These are phyloP conservation scores for Megaleporinus macrocephalus DNA, from an alignment of 2,113 vertebrate genomes.

Conservation along the genomic window DNA sequence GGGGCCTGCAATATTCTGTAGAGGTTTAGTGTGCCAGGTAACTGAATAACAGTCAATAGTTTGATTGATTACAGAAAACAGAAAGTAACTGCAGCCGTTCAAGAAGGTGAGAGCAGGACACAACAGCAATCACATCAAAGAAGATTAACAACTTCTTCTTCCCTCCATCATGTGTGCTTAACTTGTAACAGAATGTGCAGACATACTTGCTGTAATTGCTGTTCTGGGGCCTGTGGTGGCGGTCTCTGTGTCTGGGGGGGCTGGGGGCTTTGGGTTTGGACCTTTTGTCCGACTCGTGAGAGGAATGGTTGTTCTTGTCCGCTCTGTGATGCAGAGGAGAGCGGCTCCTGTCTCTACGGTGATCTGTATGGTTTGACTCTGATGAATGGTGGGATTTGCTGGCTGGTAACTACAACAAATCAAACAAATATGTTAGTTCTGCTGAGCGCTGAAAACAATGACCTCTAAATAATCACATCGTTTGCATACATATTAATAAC, in stretches of 20 bases:
- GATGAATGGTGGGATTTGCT: conserved; percentile 58
- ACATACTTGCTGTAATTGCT: conserved; percentile 82
- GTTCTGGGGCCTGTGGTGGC: conserved; percentile 70
- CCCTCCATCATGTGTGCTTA: no score
- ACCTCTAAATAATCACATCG: no score
- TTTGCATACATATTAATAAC: no score
- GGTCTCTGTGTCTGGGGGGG: conserved; percentile 74
- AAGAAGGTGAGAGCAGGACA: no score
- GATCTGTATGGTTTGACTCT: conserved; percentile 46
- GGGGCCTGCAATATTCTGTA: no score
- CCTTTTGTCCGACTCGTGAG: conserved; percentile 62
- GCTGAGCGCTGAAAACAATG: no score
- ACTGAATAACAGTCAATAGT: no score
- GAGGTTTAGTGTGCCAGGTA: no score
- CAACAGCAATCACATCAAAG: no score
- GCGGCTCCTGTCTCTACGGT: conserved; percentile 61
- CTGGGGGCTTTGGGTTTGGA: conserved; percentile 69
- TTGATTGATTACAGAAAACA: no score
- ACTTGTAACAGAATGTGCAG: rapidly evolving
- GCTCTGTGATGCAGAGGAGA: conserved; percentile 66
- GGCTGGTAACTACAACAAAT: conserved; percentile 59
- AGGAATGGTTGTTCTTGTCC: conserved; percentile 52
- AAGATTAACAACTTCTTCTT: no score
- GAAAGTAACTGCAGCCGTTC: no score
- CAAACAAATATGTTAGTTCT: background rate